Conservation (phyloP, 2,888 invertebrate genomes). For the Scaptomyza caliginosa region DNA sequence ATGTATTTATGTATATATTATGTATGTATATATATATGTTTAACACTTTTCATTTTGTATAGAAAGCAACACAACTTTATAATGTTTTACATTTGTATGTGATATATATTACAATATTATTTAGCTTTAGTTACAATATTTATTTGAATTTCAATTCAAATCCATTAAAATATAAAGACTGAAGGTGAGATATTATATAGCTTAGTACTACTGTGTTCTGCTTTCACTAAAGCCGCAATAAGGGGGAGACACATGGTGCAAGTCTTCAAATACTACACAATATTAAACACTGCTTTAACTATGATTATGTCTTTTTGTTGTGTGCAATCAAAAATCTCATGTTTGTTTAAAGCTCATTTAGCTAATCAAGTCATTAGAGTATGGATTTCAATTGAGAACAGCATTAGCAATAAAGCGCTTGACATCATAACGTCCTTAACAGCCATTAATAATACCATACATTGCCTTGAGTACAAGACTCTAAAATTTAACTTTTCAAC, state of each 20-base stretch:
- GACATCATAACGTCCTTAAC: slow-evolving; percentile 2
- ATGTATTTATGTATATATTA: background rate
- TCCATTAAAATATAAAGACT: slow-evolving; percentile 5
- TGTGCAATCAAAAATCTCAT: background rate
- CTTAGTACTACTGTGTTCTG: background rate
- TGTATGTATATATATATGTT: slow-evolving; percentile 22
- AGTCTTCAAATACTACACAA: too few species aligned
- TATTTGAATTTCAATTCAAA: slow-evolving; percentile 24
- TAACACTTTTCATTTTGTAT: slow-evolving; percentile 40
- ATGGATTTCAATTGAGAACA: slow-evolving; percentile 2
- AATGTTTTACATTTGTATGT: slow-evolving; percentile 60
- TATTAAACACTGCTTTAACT: background rate
- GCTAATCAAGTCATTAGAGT: slow-evolving; percentile 5
- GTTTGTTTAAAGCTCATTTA: slow-evolving; percentile 1
- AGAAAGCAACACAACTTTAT: slow-evolving; percentile 61
- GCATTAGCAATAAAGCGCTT: slow-evolving; percentile 35
- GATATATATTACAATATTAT: slow-evolving; percentile 52
- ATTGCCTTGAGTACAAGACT: background rate
- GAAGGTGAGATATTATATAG: background rate
- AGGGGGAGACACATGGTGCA: background rate
- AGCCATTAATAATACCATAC: slow-evolving; percentile 2
- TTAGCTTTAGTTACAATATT: slow-evolving; percentile 40
- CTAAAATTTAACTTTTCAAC: background rate
- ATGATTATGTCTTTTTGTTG: background rate
- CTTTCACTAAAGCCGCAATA: background rate